Base-by-base conservation (phyloP, 64 coral and sea anemone genomes). In the Stylophora pistillata region DNA sequence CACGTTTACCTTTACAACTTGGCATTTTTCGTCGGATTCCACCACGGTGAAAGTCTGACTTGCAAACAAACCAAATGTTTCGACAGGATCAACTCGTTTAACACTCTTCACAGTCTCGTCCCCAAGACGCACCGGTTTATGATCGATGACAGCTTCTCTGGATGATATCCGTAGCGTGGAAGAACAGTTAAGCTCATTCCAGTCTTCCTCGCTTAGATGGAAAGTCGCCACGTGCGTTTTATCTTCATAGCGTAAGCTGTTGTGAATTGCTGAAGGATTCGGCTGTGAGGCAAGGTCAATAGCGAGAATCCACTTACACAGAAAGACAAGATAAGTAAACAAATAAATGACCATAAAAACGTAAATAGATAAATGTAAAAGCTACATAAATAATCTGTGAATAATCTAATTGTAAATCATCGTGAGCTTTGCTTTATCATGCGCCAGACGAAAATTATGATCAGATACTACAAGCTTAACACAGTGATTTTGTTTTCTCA, bases 231-330 rank as follows among this genome's bases (percentile, higher is more conserved):
- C 28, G 23, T 26, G 28, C 11, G 66, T 59, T 2, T 15, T n/a
- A 17, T 81, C 88, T 23, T 90, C 78, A 71, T 81, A 90, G 60
- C 88, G 88, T 15, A 90, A 41, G 55, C 78, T 90, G 54, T 90
- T 81, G 55, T 82, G 73, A 71, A 90, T 82, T 16, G 47, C 55
- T 69, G 61, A 80, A 57, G 11, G n/a, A 20, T 30, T 78, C 18
- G 27, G 69, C n/a, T 7, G 74, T 30, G 25, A 65, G 25, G 21
- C n/a, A n/a, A n/a, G n/a, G n/a, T n/a, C n/a, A n/a, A n/a, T n/a
- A n/a, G n/a, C n/a, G 14, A 33, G n/a, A n/a, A n/a, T n/a, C 59
- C 30, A 23, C 30, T 47, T 68, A 9, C 4, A 60, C 13, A 60
- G 13, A 60, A 60, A 60, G 0, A 60, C 2, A 12, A n/a, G n/a